phyloP scores from a whole-genome alignment of 2,888 invertebrate genomes.

The Campaea margaritaria region DNA sequence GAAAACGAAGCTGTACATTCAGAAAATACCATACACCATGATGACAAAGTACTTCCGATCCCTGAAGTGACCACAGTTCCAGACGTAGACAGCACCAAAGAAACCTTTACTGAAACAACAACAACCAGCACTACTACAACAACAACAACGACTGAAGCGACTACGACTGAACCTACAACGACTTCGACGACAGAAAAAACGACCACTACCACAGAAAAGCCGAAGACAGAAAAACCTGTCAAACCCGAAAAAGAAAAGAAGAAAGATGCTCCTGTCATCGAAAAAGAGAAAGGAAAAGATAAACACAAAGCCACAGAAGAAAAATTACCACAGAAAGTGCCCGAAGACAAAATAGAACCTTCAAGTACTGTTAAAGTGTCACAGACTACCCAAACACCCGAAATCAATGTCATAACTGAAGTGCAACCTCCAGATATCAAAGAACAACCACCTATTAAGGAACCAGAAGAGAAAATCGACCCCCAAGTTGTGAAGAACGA shows the following conservation, averaged over 20 bases:
- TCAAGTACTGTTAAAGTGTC: conserved; percentile 33
- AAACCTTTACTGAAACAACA: conserved; percentile 52
- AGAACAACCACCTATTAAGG: conserved; percentile 11
- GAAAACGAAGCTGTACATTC: conserved; percentile 73
- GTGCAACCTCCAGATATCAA: conserved; percentile 30
- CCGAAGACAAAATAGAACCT: conserved; percentile 43
- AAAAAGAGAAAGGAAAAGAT: conserved; percentile 62
- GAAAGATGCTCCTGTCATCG: conserved; percentile 59
- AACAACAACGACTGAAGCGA: conserved; percentile 46
- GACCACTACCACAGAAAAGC: conserved; percentile 46
- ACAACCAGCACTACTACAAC: conserved; percentile 51
- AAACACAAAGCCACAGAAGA: conserved; percentile 46
- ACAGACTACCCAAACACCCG: conserved; percentile 40
- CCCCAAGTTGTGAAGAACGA: conserved; percentile 53
- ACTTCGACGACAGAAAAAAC: conserved; percentile 39
- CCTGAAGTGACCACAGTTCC: conserved; percentile 59
- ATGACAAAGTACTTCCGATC: conserved; percentile 54
- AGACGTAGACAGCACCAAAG: conserved; percentile 53
- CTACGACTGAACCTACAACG: conserved; percentile 51
- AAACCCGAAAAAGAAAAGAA: conserved; percentile 73
- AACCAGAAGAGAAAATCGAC: conserved; percentile 58
- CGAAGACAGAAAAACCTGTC: conserved; percentile 50
- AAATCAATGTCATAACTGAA: conserved; percentile 42
- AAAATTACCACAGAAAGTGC: conserved; percentile 39
- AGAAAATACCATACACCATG: conserved; percentile 69